Base-by-base conservation (phyloP, 2,888 invertebrate genomes). In the Atrina japonica region DNA sequence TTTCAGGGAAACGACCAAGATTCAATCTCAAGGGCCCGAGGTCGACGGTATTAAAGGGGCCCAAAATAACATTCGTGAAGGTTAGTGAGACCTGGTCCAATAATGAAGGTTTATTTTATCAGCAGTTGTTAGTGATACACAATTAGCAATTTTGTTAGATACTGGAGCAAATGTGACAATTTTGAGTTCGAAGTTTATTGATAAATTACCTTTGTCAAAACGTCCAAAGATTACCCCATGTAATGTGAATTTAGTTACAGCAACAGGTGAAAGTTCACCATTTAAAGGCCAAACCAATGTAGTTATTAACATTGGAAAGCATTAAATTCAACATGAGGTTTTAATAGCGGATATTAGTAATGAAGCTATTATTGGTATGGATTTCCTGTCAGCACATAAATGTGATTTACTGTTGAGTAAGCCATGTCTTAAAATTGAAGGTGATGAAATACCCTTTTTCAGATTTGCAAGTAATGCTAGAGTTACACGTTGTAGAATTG, bases 301-400 rank as follows among this genome's bases (percentile, higher is more conserved):
- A 11, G 18, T 21, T 18, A 30, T 64, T 27, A 58, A 35, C 7
- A 27, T 64, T 7, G 63, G 64, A 30, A 11, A 23, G 30, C 35
- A 64, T 30, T 25, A 50, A n/a, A 23, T 64, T 18, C 41, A 30
- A 35, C 58, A 64, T 58, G 43, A 56, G n/a, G 49, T 64, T 14
- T 16, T 69, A 41, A 29, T 58, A 43, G 69, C 61, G 35, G 50
- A 69, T 43, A 69, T 69, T 14, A 56, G 41, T 43, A 27, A 40
- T 25, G 43, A 64, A n/a, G 69, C 58, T 35, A 64, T 69, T 14
- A 23, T 69, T 14, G 69, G 64, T 41, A n/a, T 69, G 41, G 58
- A 58, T 50, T 69, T 64, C 47, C 35, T 67, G 50, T 45, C 43
- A 16, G 23, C 52, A 23, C 41, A 63, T 49, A 25, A 25, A 55